A percentile compares a stretch with the other conserved stretches of the same genome.
Evolutionary conservation across 37 sponge, comb jelly and placozoan species (phyloP).

Genomic region (Tethya wilhelma): DNA sequence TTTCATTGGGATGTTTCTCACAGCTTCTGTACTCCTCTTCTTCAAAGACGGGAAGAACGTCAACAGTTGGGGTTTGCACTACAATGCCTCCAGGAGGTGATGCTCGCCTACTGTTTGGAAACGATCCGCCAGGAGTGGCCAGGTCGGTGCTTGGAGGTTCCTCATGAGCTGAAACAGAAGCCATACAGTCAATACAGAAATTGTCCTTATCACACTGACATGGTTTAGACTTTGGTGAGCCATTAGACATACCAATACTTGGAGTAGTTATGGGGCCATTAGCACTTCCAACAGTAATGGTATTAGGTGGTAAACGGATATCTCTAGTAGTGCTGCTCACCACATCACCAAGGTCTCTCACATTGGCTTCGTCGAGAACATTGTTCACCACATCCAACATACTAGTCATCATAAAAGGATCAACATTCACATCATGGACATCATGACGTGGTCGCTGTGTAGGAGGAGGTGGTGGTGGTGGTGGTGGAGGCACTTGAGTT

Average conservation of each 20-base stretch:
- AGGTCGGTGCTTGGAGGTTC: constrained; percentile 28
- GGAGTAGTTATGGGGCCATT: not conserved
- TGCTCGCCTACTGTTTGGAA: not conserved
- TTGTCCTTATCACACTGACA: constrained; percentile 11
- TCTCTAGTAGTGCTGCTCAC: not conserved
- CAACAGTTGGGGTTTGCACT: not conserved
- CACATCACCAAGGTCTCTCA: not conserved
- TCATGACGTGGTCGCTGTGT: not conserved
- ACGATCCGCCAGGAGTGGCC: constrained; percentile 3
- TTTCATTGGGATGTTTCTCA: constrained; percentile 30
- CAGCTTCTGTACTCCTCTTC: constrained; percentile 22
- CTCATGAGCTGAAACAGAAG: constrained; percentile 52
- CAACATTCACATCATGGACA: not conserved
- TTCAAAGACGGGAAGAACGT: constrained; percentile 5
- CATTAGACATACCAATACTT: not conserved
- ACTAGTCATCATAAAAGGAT: constrained; percentile 42
- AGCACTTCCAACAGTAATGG: not conserved
- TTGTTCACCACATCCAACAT: constrained; percentile 42
- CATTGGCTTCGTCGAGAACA: constrained; percentile 16
- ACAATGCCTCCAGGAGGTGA: not conserved
- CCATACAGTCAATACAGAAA: constrained; percentile 56
- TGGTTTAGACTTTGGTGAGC: not conserved
- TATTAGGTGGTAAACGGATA: not conserved
- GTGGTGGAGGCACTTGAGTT: not conserved
- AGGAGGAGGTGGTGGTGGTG: not conserved